Evolutionary conservation across 2,888 invertebrate genomes (phyloP).

Genomic region (Chloromyia formosa): DNA sequence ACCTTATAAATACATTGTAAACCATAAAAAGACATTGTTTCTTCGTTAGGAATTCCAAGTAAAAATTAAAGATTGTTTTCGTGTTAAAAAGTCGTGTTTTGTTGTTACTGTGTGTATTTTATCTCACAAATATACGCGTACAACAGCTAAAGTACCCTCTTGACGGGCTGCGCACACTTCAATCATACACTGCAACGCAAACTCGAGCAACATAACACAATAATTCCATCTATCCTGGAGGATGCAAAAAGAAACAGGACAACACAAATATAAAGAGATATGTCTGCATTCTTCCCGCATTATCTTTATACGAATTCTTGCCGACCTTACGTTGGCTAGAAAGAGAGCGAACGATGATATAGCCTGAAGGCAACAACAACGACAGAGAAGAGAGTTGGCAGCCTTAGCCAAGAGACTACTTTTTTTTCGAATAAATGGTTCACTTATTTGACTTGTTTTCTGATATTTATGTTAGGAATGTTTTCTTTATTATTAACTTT

Average conservation of each 20-base stretch:
- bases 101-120: background rate
- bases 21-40: conserved; percentile 16
- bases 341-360: background rate
- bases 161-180: background rate
- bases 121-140: background rate
- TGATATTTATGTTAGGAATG: conserved; percentile 48
- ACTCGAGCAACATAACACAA: too few relatives aligned
- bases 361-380: too few relatives aligned
- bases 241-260: too few relatives aligned
- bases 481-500: conserved; percentile 43
- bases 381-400: background rate
- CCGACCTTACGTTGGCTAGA: background rate
- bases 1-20: conserved; percentile 29
- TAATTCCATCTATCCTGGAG: too few relatives aligned
- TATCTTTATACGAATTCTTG: too few relatives aligned
- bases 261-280: too few relatives aligned
- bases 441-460: conserved; percentile 29
- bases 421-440: background rate
- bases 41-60: conserved; percentile 31
- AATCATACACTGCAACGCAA: too few relatives aligned
- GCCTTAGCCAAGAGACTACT: conserved; percentile 7
- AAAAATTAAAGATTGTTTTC: conserved; percentile 10
- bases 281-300: too few relatives aligned
- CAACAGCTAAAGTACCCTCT: background rate
- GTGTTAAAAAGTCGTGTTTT: background rate